phyloP scores from a whole-genome alignment of 2,113 vertebrate genomes.

The Xiphias gladius region DNA sequence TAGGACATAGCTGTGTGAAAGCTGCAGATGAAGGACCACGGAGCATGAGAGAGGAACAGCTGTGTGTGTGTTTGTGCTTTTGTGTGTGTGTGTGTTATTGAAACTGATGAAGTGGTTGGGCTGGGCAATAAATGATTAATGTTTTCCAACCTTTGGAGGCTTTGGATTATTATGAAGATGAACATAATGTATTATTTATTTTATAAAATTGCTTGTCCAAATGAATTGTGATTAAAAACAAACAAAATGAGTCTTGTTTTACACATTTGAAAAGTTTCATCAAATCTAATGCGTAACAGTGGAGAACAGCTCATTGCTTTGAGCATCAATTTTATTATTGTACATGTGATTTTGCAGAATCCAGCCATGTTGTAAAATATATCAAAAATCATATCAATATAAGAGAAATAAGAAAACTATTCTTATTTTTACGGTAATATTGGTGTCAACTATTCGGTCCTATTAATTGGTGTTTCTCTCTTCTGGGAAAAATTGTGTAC shows the following conservation, averaged over 20 bases:
- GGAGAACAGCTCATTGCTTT: not conserved
- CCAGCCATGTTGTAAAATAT: not conserved
- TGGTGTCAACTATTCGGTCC: too few species aligned
- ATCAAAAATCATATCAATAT: too few species aligned
- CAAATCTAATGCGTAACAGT: too few species aligned
- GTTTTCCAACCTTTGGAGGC: not conserved
- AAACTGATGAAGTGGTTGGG: not conserved
- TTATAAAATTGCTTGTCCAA: not conserved
- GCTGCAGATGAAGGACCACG: conserved; percentile 58
- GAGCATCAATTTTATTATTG: not conserved
- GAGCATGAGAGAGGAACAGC: conserved; percentile 67
- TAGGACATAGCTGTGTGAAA: conserved; percentile 66
- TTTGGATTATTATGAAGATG: not conserved
- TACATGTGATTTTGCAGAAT: not conserved
- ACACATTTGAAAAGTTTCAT: not conserved
- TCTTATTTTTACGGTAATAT: too few species aligned
- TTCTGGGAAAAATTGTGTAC: too few species aligned
- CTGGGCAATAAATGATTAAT: not conserved
- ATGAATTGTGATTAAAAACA: not conserved
- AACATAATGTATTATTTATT: not conserved
- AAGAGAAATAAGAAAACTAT: too few species aligned
- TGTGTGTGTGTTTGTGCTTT: conserved; percentile 49
- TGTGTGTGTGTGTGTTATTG: conserved; percentile 36
- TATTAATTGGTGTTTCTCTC: too few species aligned
- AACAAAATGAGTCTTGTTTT: not conserved